Conservation (phyloP, 1,140 invertebrate genomes). For the Drosophila kohkoa region DNA sequence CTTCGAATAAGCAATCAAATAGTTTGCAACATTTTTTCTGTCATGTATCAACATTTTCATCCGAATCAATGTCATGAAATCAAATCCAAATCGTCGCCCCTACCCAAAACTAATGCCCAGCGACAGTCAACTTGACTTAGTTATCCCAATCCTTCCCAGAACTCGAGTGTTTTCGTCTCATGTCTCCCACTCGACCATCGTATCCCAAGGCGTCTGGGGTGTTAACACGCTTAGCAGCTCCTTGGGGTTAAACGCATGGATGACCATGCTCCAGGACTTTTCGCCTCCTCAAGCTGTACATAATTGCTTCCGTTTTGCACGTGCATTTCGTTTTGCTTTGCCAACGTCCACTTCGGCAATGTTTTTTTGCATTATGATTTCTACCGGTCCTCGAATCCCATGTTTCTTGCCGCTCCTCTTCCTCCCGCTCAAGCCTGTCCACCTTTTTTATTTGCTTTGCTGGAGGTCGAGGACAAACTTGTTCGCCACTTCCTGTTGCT, state of each 20-base stretch:
- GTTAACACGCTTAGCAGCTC: not conserved
- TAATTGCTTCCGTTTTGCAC: slow-evolving; percentile 80
- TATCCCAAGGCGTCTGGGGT: not conserved
- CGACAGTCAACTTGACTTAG: slow-evolving; percentile 10
- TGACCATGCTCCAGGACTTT: slow-evolving; percentile 10
- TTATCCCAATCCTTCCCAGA: not conserved
- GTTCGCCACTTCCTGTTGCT: slow-evolving; percentile 71
- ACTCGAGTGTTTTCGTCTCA: not conserved
- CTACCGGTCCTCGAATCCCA: slow-evolving; percentile 20
- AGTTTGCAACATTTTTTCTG: not conserved
- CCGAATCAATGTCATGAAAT: slow-evolving; percentile 17
- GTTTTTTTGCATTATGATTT: slow-evolving; percentile 71
- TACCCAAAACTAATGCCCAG: not conserved
- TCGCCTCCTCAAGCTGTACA: slow-evolving; percentile 67
- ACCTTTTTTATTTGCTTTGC: not conserved
- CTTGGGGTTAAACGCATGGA: slow-evolving; percentile 12
- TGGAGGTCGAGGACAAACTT: slow-evolving; percentile 46
- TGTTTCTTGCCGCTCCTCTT: not conserved
- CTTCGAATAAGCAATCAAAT: not conserved
- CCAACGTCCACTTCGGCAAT: slow-evolving; percentile 46
- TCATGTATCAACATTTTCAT: slow-evolving; percentile 3
- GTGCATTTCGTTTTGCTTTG: slow-evolving; percentile 71
- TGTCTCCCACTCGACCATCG: not conserved
- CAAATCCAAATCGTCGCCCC: slow-evolving; percentile 13
- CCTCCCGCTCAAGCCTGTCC: not conserved